These are phyloP conservation scores for Peromyscus maniculatus DNA, from an alignment of 2,113 vertebrate genomes.

Conservation along the genomic window DNA sequence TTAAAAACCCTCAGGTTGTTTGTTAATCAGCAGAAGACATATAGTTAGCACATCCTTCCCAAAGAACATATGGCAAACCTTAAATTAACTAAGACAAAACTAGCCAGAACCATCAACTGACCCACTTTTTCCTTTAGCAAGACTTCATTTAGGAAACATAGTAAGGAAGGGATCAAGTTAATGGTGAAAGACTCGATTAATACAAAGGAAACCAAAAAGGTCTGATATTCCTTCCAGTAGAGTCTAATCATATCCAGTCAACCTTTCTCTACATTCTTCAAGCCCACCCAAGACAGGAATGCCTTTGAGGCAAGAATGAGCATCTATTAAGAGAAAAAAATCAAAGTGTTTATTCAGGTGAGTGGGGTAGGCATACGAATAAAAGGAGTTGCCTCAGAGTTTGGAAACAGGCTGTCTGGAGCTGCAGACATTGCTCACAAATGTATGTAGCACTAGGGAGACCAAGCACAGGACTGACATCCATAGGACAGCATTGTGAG, in stretches of 20 bases:
- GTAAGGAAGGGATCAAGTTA: constrained; percentile 5
- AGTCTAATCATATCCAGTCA: not conserved
- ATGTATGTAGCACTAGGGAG: not conserved
- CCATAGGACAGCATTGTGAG: not conserved
- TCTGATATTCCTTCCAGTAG: constrained; percentile 36
- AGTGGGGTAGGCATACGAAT: not conserved
- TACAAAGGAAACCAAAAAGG: constrained; percentile 41
- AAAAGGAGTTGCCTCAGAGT: not conserved
- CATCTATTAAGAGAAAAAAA: not conserved
- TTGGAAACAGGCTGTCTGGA: not conserved
- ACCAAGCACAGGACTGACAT: not conserved
- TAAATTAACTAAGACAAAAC: constrained; percentile 79
- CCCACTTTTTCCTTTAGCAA: constrained; percentile 68
- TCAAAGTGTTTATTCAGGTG: not conserved
- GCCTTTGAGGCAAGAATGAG: not conserved
- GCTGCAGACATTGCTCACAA: not conserved
- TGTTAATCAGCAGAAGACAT: constrained; percentile 60
- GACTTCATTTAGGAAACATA: constrained; percentile 60
- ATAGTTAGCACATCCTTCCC: constrained; percentile 65
- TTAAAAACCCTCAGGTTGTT: constrained; percentile 57
- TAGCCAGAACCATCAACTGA: constrained; percentile 72
- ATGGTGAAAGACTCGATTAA: constrained; percentile 64
- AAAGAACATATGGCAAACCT: constrained; percentile 75
- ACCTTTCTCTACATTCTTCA: not conserved
- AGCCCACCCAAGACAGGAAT: not conserved